A percentile compares a stretch with the other conserved stretches of the same genome.
phyloP scores from a whole-genome alignment of 2,113 vertebrate species.

The Semnornis frantzii region DNA sequence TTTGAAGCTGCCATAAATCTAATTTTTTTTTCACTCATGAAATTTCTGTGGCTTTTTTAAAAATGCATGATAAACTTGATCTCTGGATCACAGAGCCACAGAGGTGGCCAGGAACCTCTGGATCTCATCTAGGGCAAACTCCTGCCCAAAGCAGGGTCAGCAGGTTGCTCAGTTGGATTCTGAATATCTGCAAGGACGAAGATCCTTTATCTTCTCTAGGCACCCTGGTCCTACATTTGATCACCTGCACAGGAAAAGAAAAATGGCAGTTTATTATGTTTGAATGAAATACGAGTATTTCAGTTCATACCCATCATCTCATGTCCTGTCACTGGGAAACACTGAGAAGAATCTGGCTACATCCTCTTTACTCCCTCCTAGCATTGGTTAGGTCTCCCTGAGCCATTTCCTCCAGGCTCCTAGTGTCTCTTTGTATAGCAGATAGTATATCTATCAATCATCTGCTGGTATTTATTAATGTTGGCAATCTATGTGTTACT shows the following conservation, averaged over 20 bases:
- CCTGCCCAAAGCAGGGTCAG: background rate
- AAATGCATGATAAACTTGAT: background rate
- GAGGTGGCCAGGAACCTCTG: background rate
- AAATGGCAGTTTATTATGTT: background rate
- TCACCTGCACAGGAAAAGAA: background rate
- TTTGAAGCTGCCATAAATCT: background rate
- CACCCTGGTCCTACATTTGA: background rate
- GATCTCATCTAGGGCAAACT: background rate
- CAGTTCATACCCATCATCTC: background rate
- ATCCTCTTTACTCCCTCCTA: background rate
- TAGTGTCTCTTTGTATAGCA: background rate
- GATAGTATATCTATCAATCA: background rate
- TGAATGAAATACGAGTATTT: background rate
- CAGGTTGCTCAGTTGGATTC: background rate
- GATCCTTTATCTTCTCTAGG: background rate
- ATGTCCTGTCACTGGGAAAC: background rate
- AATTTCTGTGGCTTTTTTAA: background rate
- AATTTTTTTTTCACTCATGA: background rate
- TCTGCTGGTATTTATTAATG: background rate
- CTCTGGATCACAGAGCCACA: background rate
- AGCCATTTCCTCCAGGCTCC: background rate
- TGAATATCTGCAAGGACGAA: background rate
- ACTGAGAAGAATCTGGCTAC: background rate
- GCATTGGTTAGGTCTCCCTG: background rate
- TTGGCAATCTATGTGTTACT: background rate